Percentiles rank a stretch among this genome's conserved stretches.
phyloP scores from a whole-genome alignment of 2,888 invertebrate species.

The Prosopocoilus inquinatus region DNA sequence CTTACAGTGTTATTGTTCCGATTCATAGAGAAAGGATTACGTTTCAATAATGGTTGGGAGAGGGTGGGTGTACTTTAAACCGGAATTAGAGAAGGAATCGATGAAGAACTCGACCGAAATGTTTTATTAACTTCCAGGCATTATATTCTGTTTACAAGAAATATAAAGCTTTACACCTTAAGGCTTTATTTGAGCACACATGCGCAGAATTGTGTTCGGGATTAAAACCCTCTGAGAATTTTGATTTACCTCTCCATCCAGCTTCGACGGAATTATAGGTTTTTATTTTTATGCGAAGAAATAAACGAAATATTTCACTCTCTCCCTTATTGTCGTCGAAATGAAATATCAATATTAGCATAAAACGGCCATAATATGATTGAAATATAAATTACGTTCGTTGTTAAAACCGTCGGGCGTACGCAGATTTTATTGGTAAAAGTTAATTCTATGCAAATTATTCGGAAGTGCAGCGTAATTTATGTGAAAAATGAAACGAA shows the following conservation, averaged over 20 bases:
- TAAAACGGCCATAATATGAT: background rate
- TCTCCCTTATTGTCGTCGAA: background rate
- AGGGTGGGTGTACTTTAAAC: no score
- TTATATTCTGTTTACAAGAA: constrained; percentile 5
- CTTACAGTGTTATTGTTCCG: no score
- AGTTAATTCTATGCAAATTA: constrained; percentile 10
- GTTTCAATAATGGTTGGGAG: no score
- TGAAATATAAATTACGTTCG: constrained; percentile 2
- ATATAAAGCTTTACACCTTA: constrained; percentile 5
- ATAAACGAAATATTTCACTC: background rate
- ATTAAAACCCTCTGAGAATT: constrained; percentile 1
- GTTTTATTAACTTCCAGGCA: constrained; percentile 3
- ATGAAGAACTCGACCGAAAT: background rate
- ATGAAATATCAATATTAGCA: background rate
- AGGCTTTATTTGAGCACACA: background rate
- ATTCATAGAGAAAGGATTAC: no score
- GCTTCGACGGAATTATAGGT: background rate
- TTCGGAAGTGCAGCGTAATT: constrained; percentile 10
- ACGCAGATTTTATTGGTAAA: background rate
- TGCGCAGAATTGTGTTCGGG: constrained; percentile 1
- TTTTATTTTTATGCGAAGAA: background rate
- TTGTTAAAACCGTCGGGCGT: constrained; percentile 4
- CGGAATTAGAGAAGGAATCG: background rate
- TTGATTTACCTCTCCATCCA: background rate
- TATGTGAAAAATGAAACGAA: constrained; percentile 7